Evolutionary conservation across 2,113 vertebrate species (phyloP), one percentile per base, ranked within the genome.

Genomic region (Globicephala melas): DNA sequence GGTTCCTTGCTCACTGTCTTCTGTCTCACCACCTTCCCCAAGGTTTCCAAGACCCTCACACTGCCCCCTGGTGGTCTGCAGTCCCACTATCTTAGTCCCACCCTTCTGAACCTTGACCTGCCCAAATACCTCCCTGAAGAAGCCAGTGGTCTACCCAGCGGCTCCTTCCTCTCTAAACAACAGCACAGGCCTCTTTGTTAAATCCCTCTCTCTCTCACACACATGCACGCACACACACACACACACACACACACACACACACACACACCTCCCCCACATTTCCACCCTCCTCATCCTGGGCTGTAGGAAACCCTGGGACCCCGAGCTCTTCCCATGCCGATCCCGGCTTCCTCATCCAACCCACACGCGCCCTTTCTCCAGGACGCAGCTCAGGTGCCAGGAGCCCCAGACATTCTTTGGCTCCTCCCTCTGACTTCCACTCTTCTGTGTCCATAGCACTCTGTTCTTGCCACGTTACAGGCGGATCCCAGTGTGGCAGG

Each of bases 291-390:
- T 84, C 67, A 65, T 38, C 50, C 41, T 73, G 41, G 14, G 55
- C 10, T 67, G 36, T 1, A 15, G 28, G 44, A 81, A 53, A n/a
- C 12, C 4, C 18, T 88, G 6, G 23, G 38, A 23, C 47, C 25
- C 5, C 6, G 3, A 90, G 60, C 6, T 44, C 9, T 47, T 17
- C 12, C 1, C 20, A 1, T 28, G 5, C 6, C 5, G 1, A 3
- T 53, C 65, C 17, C 21, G 18, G 65, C 67, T 58, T 76, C 31
- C 60, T 60, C 82, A 82, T 33, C 20, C n/a, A 67, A 31, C 23
- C 17, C 28, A 44, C 1, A 8, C 2, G 0, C 3, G 3, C 20
- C 50, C 33, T 26, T 33, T 38, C 70, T 20, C n/a, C 5, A 68
- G n/a, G 23, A n/a, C 31, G 44, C 44, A 47, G 44, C 9, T 47